Conservation (phyloP, 2,113 vertebrate species). For the Phocoena phocoena region DNA sequence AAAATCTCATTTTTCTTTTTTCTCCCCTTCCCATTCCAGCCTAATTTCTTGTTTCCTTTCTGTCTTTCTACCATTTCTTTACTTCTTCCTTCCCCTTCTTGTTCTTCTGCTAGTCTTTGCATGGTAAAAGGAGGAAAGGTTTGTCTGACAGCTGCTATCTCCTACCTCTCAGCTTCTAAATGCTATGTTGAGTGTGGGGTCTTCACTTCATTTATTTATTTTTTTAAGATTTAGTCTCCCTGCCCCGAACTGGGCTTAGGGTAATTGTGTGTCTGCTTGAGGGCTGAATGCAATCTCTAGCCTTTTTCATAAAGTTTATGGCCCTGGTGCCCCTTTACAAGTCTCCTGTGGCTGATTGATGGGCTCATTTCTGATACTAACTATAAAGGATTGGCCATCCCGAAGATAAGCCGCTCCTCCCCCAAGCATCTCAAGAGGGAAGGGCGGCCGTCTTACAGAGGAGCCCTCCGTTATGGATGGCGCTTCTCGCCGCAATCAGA, state of each 20-base stretch:
- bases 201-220: slow-evolving; percentile 3
- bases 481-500: background rate
- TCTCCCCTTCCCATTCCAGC: background rate
- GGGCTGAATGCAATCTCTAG: slow-evolving; percentile 74
- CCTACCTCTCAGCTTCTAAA: background rate
- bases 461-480: slow-evolving; percentile 35
- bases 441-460: slow-evolving; percentile 28
- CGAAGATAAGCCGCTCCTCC: slow-evolving; percentile 69
- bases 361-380: slow-evolving; percentile 76
- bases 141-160: background rate
- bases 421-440: slow-evolving; percentile 7
- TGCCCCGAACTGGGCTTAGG: slow-evolving; percentile 69
- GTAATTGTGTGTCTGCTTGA: slow-evolving; percentile 76
- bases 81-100: background rate
- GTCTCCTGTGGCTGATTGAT: slow-evolving; percentile 75
- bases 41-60: background rate
- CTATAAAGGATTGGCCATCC: slow-evolving; percentile 72
- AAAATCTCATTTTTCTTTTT: background rate
- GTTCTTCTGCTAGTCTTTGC: background rate
- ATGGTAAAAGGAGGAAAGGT: background rate
- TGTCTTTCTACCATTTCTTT: background rate
- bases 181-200: background rate
- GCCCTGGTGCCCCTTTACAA: slow-evolving; percentile 75
- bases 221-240: slow-evolving; percentile 67
- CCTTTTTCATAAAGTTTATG: slow-evolving; percentile 78